These are phyloP conservation scores for Hyposoter didymator DNA, from an alignment of 2,888 invertebrate genomes.

Conservation along the genomic window DNA sequence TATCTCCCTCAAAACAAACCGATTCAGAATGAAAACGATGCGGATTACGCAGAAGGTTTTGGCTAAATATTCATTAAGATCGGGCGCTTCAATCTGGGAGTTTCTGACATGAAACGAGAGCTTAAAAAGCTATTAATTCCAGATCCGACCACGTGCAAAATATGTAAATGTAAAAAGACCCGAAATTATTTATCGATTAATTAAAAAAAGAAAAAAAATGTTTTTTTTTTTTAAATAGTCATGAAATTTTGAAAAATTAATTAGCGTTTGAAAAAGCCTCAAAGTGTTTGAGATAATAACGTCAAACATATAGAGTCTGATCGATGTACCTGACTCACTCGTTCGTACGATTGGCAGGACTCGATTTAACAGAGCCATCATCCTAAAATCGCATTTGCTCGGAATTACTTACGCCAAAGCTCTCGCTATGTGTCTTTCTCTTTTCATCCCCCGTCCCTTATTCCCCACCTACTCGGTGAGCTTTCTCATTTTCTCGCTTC, in stretches of 20 bases:
- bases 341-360: constrained; percentile 23
- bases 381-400: constrained; percentile 65
- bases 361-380: constrained; percentile 55
- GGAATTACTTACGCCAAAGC: constrained; percentile 59
- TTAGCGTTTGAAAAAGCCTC: not conserved
- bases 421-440: constrained; percentile 40
- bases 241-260: not conserved
- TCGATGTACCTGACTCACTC: constrained; percentile 4
- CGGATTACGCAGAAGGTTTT: constrained; percentile 48
- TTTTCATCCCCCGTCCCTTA: constrained; percentile 34
- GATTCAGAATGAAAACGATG: constrained; percentile 31
- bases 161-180: not conserved
- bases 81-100: not conserved
- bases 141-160: not conserved
- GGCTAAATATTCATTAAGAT: constrained; percentile 20
- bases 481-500: constrained; percentile 62
- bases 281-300: not conserved
- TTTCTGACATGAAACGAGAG: not conserved
- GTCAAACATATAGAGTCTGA: constrained; percentile 7
- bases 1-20: not conserved
- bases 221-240: too few relatives aligned
- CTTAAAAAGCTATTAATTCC: constrained; percentile 10
- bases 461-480: constrained; percentile 28
- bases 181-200: not conserved
- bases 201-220: not conserved